Percentiles rank a stretch among this genome's conserved stretches.
These are phyloP conservation scores for Neoaliturus tenellus DNA, from an alignment of 2,888 invertebrate genomes.

Conservation along the genomic window DNA sequence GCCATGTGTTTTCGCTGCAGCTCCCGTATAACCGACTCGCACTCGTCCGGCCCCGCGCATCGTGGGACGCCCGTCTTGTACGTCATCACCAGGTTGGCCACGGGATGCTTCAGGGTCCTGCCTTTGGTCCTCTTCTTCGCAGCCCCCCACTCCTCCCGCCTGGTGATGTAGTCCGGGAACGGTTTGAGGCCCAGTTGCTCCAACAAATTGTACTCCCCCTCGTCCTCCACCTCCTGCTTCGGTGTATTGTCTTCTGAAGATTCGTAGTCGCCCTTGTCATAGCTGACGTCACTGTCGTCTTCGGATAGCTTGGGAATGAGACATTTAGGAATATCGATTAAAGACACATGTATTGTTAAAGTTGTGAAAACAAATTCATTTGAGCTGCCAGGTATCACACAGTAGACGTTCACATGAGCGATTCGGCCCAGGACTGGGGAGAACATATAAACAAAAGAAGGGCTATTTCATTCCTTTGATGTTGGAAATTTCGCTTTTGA, in stretches of 20 bases:
- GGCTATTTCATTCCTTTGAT: too few species aligned
- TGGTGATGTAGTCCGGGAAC: background rate
- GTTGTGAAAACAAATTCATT: too few species aligned
- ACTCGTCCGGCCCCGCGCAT: background rate
- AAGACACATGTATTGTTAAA: too few species aligned
- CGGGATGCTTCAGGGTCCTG: background rate
- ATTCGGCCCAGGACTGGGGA: too few species aligned
- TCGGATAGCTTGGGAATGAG: background rate
- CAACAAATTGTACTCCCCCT: background rate
- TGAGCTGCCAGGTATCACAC: too few species aligned
- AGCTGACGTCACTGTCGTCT: constrained; percentile 20
- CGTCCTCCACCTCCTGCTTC: background rate
- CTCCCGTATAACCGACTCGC: background rate
- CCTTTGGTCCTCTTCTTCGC: background rate
- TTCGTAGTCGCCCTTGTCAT: background rate
- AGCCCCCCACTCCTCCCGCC: constrained; percentile 2
- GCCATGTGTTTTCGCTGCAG: constrained; percentile 7
- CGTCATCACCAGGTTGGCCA: background rate
- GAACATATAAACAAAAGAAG: too few species aligned
- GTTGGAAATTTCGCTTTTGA: too few species aligned
- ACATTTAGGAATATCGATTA: too few species aligned
- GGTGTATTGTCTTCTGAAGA: background rate
- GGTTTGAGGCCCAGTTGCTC: background rate
- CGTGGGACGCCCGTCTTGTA: background rate
- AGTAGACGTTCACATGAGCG: too few species aligned